Base-by-base conservation (phyloP, 2,888 invertebrate species). In the Oscheius sp. region DNA sequence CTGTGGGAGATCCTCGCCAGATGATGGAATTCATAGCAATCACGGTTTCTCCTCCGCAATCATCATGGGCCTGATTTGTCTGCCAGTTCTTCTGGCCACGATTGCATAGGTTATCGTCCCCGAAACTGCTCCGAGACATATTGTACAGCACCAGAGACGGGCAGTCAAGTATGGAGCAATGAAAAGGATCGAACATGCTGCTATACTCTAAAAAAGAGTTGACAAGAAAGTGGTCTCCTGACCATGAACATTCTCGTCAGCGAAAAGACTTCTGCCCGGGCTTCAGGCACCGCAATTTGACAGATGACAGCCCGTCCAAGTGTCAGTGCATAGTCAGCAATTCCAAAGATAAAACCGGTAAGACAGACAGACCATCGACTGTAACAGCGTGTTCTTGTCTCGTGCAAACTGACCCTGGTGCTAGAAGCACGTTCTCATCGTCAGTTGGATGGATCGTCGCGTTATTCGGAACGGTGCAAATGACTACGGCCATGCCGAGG, bases 311-410 rank as follows among this genome's bases (percentile, higher is more conserved):
- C 59, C 53, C 79, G 46, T 9, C 73, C 73, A 72, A 77, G 77
- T 2, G 79, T 79, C 45, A 79, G 77, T 1, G 74, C 76, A 52
- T 75, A 77, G 35, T 79, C 79, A 12, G 77, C 69, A 25, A 79
- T 64, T 1, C 79, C 79, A 9, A 79, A 49, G 23, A 77, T 74
- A 45, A 76, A 79, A 3, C 77, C 77, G 35, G 74, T 76, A 1
- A 76, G 21, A 7, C 74, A 74, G 1, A 76, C 73, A 0, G 74
- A 35, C 23, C 59, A 71, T 41, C 77, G 76, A 41, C 79, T 76
- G 72, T 25, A 78, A 72, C 35, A 35, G 35, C 9, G 35, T 35
- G 9, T 35, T 9, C 35, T 9, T 35, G 3, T 35, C 35, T 9
- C 35, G 5, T 35, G 9, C 3, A 35, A 6, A 35, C 35, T 35